Conservation (phyloP, 2,797 vertebrate genomes). For the Lates japonicus region DNA sequence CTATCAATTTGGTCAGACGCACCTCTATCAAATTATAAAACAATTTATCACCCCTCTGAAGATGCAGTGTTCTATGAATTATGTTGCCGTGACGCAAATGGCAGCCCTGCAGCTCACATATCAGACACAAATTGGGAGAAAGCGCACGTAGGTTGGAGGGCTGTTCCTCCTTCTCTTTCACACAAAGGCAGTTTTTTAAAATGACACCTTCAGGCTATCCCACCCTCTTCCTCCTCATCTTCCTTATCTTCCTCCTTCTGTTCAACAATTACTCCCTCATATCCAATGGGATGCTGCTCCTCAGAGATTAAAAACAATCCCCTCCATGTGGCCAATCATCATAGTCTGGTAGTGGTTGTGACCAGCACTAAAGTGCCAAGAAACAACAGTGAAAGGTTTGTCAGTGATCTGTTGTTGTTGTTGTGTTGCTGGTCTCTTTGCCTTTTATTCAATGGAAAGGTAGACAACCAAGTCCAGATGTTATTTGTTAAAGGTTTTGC, state of each 20-base stretch:
- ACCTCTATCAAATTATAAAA: slow-evolving; percentile 65
- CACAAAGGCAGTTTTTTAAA: slow-evolving; percentile 38
- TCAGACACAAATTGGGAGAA: slow-evolving; percentile 60
- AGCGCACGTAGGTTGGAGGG: slow-evolving; percentile 58
- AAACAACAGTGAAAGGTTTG: slow-evolving; percentile 70
- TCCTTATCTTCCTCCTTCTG: slow-evolving; percentile 21
- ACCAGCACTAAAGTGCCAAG: slow-evolving; percentile 71
- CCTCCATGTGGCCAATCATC: slow-evolving; percentile 61
- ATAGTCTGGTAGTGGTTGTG: slow-evolving; percentile 76
- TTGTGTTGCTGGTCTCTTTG: slow-evolving; percentile 72
- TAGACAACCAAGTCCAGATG: slow-evolving; percentile 83
- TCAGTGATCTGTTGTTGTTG: slow-evolving; percentile 79
- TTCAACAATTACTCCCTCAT: slow-evolving; percentile 59
- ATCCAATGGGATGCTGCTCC: slow-evolving; percentile 46
- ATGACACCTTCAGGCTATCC: slow-evolving; percentile 60
- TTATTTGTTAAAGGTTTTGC: slow-evolving; percentile 76
- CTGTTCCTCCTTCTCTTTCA: slow-evolving; percentile 50
- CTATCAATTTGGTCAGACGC: slow-evolving; percentile 57
- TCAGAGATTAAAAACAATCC: slow-evolving; percentile 41
- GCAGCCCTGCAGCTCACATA: slow-evolving; percentile 42
- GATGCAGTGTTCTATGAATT: slow-evolving; percentile 62
- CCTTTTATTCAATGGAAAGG: slow-evolving; percentile 74
- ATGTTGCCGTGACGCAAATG: slow-evolving; percentile 74
- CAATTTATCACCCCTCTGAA: slow-evolving; percentile 59
- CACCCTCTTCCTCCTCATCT: slow-evolving; percentile 31